phyloP scores from a whole-genome alignment of 1,140 invertebrate genomes.

The Heliconius congener region DNA sequence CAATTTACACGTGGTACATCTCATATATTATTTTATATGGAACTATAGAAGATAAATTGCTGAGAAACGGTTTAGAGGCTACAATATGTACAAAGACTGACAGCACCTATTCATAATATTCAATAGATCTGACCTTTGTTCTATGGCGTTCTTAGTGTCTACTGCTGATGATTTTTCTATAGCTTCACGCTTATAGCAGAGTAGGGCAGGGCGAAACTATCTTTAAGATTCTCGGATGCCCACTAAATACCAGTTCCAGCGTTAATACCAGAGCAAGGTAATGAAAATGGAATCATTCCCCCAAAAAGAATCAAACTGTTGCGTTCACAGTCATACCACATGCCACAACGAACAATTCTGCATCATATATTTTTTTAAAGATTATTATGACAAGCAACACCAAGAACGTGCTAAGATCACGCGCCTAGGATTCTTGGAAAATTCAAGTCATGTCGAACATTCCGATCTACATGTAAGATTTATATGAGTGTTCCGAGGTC shows the following conservation, averaged over 20 bases:
- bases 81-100: conserved; percentile 2
- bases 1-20: not conserved
- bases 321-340: no score
- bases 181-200: no score
- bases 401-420: conserved; percentile 22
- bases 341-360: no score
- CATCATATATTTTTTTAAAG: not conserved
- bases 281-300: no score
- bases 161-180: not conserved
- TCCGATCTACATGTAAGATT: conserved; percentile 38
- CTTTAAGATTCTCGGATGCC: no score
- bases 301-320: no score
- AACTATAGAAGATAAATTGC: conserved; percentile 1
- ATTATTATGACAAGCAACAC: conserved; percentile 17
- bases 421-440: conserved; percentile 25
- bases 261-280: no score
- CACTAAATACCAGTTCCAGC: no score
- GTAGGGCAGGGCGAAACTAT: no score
- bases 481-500: conserved; percentile 38
- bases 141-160: not conserved
- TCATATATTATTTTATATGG: not conserved
- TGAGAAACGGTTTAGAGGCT: not conserved
- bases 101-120: conserved; percentile 14
- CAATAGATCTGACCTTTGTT: conserved; percentile 14
- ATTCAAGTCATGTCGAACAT: conserved; percentile 29